Evolutionary conservation across 1,140 invertebrate genomes (phyloP).

Genomic region (Chironomus tepperi): DNA sequence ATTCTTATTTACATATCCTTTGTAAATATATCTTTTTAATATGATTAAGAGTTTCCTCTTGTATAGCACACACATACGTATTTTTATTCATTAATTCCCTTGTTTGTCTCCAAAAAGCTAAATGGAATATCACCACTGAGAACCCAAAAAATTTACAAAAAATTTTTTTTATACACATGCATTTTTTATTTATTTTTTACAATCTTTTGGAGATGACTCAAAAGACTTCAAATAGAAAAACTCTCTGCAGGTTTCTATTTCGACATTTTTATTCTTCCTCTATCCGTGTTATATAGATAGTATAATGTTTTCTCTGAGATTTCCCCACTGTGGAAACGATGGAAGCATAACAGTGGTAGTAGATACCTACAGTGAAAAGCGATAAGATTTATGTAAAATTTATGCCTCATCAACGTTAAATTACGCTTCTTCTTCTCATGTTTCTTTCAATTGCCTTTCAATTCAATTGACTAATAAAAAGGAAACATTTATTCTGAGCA

Average conservation of each 20-base stretch:
- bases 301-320: background rate
- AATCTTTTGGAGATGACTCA: too few species aligned
- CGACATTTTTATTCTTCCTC: background rate
- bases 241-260: background rate
- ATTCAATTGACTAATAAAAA: background rate
- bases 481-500: background rate
- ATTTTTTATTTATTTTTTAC: too few species aligned
- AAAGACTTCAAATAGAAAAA: too few species aligned
- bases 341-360: background rate
- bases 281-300: background rate
- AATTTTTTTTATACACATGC: too few species aligned
- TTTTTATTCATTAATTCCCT: too few species aligned
- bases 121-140: too few species aligned
- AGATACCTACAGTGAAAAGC: background rate
- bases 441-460: background rate
- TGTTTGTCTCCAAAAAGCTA: too few species aligned
- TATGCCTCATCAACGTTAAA: slow-evolving; percentile 12
- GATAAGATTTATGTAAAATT: slow-evolving; percentile 14
- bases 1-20: too few species aligned
- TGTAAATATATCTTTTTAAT: too few species aligned
- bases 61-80: too few species aligned
- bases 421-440: background rate
- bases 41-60: too few species aligned
- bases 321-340: background rate
- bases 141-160: too few species aligned